Base-by-base conservation (phyloP, 2,797 vertebrate genomes). In the Babyrousa celebensis region DNA sequence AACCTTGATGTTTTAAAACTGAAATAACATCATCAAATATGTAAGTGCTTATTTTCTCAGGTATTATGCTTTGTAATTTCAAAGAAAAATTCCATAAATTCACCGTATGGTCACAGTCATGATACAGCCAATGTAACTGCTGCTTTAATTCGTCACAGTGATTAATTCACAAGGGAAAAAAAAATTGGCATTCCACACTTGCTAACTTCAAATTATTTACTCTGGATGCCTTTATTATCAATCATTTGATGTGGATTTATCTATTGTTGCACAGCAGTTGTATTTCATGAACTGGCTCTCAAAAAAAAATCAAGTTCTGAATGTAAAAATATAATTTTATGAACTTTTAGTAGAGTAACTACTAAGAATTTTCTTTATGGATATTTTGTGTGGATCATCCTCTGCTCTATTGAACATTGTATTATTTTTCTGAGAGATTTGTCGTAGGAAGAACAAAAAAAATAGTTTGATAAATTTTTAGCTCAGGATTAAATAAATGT, bases 341-440 rank as follows among this genome's bases (percentile, higher is more conserved):
- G 80, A 96, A 67, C 68, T 56, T 80, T 95, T 67, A 82, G 36
- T 20, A 80, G 10, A 83, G 94, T 91, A 60, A 93, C 80, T 97
- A 82, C 17, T 36, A 12, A 74, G 54, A 77, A 78, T 85, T 63
- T 82, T 75, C n/a, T 72, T 48, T 86, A 29, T 67, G 18, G 14
- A 0, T 79, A 63, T 29, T 40, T 77, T 43, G 20, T 0, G 1
- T 94, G 52, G 29, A 17, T 52, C 3, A 65, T 94, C 17, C 56
- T 93, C 78, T 93, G 80, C 70, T 27, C 29, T 96, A 87, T 62
- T 95, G 71, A 48, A 68, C 5, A 20, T 58, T 11, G 1, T 12
- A 0, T 11, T 93, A 27, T 60, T 23, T 56, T 11, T 16, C 8
- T 80, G 43, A 94, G 78, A 97, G 72, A 78, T 71, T 71, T 94